Evolutionary conservation across 2,113 vertebrate genomes (phyloP), one percentile per base, ranked within the genome.

Genomic region (Epinephelus cyanopodus): DNA sequence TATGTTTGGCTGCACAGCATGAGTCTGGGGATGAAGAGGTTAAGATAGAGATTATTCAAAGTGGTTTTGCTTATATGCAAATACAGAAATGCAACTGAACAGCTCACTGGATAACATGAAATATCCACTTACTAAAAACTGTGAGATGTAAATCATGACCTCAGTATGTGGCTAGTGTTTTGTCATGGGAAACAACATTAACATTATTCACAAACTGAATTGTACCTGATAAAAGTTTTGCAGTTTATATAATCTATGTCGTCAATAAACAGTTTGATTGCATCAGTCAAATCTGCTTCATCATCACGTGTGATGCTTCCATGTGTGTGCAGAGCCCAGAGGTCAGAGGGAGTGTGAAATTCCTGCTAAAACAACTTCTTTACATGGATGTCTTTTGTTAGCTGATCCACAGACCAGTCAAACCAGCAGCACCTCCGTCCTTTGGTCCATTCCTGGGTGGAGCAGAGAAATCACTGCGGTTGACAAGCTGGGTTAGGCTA

Each of bases 401-500:
- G 57, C 74, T 75, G 77, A 82, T 81, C 81, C 39, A 39, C 50
- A 82, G 82, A 93, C 91, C 86, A 79, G 92, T 92, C 72, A 77
- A 85, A 92, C 91, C 89, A 83, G 90, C 87, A 91, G 17, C 90
- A 83, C 75, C 80, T 84, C 72, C 8, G 75, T 39, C 74, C 73
- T 42, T 42, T 8, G 14, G 73, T 91, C 87, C 76, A 87, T 75
- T 77, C 77, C 74, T 66, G 86, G 91, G 91, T 84, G 92, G 92
- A 91, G 87, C 81, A 70, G 74, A 90, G 18, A 84, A 90, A 92
- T 92, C 90, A 81, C 66, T 82, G 84, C 82, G 3, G 37, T 70
- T 85, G 50, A 84, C 65, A 85, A 58, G 47, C 37, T 84, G 87
- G 84, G 80, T 87, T 83, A 67, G 69, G 23, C 69, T 3, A 91